Conservation (phyloP, 2,888 invertebrate species). For the Zaprionus lineosus region DNA sequence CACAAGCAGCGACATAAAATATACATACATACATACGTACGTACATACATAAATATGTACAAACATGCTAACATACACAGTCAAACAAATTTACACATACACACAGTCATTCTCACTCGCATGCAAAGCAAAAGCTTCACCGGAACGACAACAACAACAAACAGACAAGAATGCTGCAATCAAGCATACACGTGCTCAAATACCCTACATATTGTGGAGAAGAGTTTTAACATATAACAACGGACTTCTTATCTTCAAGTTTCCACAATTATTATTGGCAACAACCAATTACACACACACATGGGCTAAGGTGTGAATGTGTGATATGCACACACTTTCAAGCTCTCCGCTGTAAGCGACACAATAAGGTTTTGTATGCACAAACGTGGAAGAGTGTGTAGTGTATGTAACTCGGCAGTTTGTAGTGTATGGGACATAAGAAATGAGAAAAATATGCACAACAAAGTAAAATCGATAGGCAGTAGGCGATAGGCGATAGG, state of each 20-base stretch:
- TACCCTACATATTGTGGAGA: no score
- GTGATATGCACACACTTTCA: no score
- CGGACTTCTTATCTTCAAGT: no score
- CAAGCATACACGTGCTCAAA: slow-evolving; percentile 4
- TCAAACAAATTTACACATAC: slow-evolving; percentile 17
- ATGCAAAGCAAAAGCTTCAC: slow-evolving; percentile 62
- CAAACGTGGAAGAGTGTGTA: no score
- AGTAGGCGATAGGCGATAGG: slow-evolving; percentile 6
- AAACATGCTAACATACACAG: slow-evolving; percentile 7
- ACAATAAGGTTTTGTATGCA: no score
- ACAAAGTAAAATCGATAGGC: slow-evolving; percentile 38
- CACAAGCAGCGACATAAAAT: slow-evolving; percentile 19
- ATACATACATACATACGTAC: no score
- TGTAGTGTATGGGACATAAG: slow-evolving; percentile 3
- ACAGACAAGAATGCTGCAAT: slow-evolving; percentile 36
- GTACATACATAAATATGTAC: slow-evolving; percentile 5
- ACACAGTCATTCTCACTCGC: slow-evolving; percentile 33
- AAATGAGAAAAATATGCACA: slow-evolving; percentile 39
- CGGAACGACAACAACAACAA: slow-evolving; percentile 50
- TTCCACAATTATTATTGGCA: no score
- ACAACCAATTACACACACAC: no score
- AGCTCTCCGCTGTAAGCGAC: no score
- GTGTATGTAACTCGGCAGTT: slow-evolving; percentile 4
- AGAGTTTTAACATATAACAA: background rate
- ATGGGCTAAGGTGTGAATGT: no score